Evolutionary conservation across 2,113 vertebrate species (phyloP), one percentile per base, ranked within the genome.

Genomic region (Sigmodon hispidus): DNA sequence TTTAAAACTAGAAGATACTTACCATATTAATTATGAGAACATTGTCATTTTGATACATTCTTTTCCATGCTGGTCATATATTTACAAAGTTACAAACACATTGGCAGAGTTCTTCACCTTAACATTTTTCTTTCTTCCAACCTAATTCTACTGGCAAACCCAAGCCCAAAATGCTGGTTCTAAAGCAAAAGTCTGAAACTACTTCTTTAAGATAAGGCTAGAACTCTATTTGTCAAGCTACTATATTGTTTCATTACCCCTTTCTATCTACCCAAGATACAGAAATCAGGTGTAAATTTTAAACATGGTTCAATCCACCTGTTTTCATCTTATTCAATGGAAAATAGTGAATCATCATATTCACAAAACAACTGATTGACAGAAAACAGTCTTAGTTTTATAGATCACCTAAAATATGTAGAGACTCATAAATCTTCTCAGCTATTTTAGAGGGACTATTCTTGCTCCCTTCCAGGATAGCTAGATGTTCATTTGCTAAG

Each of bases 401-500:
- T 94, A 98, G 97, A 96, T 96, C 84, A 97, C 94, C 96, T 98
- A 98, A 98, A 94, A 98, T 90, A 89, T 95, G 98, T 69, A 98
- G 94, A 89, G 92, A 98, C 97, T 97, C 96, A 97, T 98, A 98
- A 98, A 99, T 98, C 98, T 98, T 97, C 96, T 98, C 93, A 97
- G 95, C 96, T 98, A 98, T 98, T 98, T 98, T 98, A 98, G 98
- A 98, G 97, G 97, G 97, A 90, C 96, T 96, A 95, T 97, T 96
- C 92, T 98, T 98, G 97, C 93, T 98, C 98, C 97, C 97, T 98
- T 97, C 91, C 95, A 97, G 98, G 98, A 98, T 97, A 98, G 98
- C 96, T 98, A 98, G 98, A 98, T 97, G 97, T 94, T 91, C 96
- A 95, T 98, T 99, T 99, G 98, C 99, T 99, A 98, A 98, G 98